These are phyloP conservation scores for Sphyrna mokarran DNA, from an alignment of 2,113 vertebrate species.

Conservation along the genomic window DNA sequence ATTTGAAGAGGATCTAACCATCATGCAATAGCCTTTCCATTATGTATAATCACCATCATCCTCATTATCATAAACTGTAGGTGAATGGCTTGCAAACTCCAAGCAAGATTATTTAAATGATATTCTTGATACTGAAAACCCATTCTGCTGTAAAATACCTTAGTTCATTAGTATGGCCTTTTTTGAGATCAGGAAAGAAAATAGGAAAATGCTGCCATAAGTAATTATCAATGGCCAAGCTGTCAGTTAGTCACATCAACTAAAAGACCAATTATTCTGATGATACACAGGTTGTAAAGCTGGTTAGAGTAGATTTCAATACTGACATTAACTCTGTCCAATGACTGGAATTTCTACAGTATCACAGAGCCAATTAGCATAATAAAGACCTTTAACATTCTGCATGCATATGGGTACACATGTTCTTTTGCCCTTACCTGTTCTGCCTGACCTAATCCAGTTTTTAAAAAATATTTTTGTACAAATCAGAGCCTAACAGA, in stretches of 20 bases:
- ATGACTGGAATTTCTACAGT: slow-evolving; percentile 45
- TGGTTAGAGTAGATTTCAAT: slow-evolving; percentile 65
- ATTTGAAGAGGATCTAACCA: slow-evolving; percentile 39
- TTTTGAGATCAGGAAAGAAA: slow-evolving; percentile 49
- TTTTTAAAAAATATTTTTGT: slow-evolving; percentile 1
- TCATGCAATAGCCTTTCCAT: slow-evolving; percentile 42
- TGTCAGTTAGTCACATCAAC: slow-evolving; percentile 73
- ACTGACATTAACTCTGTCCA: slow-evolving; percentile 52
- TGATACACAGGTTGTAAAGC: slow-evolving; percentile 68
- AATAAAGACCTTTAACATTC: slow-evolving; percentile 53
- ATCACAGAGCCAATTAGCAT: slow-evolving; percentile 59
- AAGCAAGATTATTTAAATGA: slow-evolving; percentile 66
- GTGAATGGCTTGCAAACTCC: slow-evolving; percentile 47
- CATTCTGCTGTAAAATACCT: slow-evolving; percentile 52
- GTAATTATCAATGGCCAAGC: slow-evolving; percentile 63
- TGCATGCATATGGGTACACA: slow-evolving; percentile 45
- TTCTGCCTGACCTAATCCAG: slow-evolving; percentile 56
- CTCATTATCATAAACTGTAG: slow-evolving; percentile 45
- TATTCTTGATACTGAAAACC: slow-evolving; percentile 52
- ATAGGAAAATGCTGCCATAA: slow-evolving; percentile 58
- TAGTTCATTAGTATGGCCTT: slow-evolving; percentile 51
- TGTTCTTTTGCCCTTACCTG: slow-evolving; percentile 43
- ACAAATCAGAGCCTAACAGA: background rate
- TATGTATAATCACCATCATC: slow-evolving; percentile 57
- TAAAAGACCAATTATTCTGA: slow-evolving; percentile 78